A percentile compares a stretch with the other conserved stretches of the same genome.
Conservation (phyloP, 1,140 invertebrate genomes). For the Drosophila athabasca region DNA sequence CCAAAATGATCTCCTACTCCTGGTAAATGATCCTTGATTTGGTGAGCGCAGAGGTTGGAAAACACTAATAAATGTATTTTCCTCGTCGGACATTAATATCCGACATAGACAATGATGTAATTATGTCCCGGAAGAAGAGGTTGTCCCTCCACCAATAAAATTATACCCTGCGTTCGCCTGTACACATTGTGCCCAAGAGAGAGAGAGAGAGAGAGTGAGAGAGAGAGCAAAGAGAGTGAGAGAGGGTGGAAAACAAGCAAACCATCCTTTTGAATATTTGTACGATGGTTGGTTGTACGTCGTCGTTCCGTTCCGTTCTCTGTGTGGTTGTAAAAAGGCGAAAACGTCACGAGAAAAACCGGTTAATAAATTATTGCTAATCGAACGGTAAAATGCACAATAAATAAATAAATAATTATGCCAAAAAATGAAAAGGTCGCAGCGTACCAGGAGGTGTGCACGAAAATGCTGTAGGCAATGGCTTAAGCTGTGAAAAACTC, state of each 20-base stretch:
- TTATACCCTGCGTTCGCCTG: no score
- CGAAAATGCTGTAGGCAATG: conserved; percentile 16
- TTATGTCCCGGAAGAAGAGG: no score
- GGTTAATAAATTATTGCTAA: conserved; percentile 83
- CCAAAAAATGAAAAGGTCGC: conserved; percentile 37
- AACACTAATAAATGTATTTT: no score
- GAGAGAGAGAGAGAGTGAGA: conserved; percentile 36
- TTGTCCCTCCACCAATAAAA: no score
- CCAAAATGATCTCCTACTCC: no score
- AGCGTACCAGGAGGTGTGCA: conserved; percentile 16
- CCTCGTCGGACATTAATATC: no score
- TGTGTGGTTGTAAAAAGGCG: conserved; percentile 80
- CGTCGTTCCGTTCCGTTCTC: conserved; percentile 57
- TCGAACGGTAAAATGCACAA: conserved; percentile 65
- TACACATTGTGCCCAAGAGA: conserved; percentile 14
- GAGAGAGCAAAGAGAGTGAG: conserved; percentile 21
- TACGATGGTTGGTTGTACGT: no score
- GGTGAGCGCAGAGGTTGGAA: no score
- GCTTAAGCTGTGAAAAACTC: conserved; percentile 42
- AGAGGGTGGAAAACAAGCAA: no score
- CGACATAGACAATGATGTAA: no score
- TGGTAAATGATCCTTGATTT: no score
- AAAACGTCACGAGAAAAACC: conserved; percentile 81
- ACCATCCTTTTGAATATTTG: no score
- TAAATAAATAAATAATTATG: conserved; percentile 60